phyloP scores from a whole-genome alignment of 1,140 invertebrate genomes.

The Aleiodes sp. region DNA sequence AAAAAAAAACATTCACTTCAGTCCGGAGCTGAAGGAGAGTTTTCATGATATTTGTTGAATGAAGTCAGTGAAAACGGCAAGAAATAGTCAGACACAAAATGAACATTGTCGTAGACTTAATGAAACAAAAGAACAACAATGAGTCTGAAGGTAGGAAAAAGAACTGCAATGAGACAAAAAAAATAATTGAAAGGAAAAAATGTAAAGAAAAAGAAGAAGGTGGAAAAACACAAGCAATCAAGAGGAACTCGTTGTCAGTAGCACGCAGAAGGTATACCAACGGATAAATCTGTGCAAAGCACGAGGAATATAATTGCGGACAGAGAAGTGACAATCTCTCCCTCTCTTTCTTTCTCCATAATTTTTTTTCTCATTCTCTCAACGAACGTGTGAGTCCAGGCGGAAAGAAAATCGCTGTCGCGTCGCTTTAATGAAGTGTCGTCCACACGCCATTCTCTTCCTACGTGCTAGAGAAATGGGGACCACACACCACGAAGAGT shows the following conservation, averaged over 20 bases:
- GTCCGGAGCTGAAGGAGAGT: too few relatives aligned
- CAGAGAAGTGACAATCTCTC: constrained; percentile 25
- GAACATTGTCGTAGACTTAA: neutral
- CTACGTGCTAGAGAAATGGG: constrained; percentile 19
- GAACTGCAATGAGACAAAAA: neutral
- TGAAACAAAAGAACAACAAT: constrained; percentile 8
- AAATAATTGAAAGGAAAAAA: neutral
- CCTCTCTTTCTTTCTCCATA: constrained; percentile 1
- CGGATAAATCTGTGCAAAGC: constrained; percentile 14
- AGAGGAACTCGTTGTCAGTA: neutral
- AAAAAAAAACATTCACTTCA: too few relatives aligned
- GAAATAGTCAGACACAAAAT: constrained; percentile 11
- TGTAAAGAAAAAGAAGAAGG: constrained; percentile 11
- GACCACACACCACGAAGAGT: neutral
- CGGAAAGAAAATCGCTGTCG: constrained; percentile 46
- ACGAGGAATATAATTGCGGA: constrained; percentile 31
- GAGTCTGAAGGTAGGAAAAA: neutral
- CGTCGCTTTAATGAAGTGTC: constrained; percentile 51
- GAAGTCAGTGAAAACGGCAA: neutral
- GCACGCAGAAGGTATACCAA: neutral
- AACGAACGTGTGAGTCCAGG: constrained; percentile 23
- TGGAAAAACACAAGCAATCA: constrained; percentile 23
- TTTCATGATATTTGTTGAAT: neutral
- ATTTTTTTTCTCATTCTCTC: neutral
- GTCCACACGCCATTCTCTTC: constrained; percentile 36